A percentile compares a stretch with the other conserved stretches of the same genome.
Evolutionary conservation across 2,113 vertebrate genomes (phyloP).

Genomic region (Eidolon helvum): DNA sequence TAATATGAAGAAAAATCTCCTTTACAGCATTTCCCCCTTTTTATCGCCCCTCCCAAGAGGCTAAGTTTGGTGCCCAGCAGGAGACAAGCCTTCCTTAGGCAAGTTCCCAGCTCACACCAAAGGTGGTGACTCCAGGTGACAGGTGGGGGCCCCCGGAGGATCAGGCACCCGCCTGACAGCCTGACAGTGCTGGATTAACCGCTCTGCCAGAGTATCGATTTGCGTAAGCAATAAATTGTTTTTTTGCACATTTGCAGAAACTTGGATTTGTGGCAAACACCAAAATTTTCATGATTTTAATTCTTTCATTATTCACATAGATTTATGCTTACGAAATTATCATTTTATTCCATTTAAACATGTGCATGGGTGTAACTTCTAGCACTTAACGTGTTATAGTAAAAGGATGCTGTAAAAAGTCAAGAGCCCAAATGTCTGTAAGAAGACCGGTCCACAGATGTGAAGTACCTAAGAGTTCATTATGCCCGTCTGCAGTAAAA

Average conservation of each 20-base stretch:
- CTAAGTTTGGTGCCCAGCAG: not conserved
- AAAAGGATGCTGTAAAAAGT: not conserved
- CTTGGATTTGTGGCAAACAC: not conserved
- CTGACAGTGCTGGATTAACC: too few relatives aligned
- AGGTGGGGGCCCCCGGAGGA: not conserved
- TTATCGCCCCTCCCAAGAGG: not conserved
- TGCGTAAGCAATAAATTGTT: not conserved
- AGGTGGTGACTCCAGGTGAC: not conserved
- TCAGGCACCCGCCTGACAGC: too few relatives aligned
- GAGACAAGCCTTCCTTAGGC: not conserved
- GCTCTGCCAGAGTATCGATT: not conserved
- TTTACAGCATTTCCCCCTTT: not conserved
- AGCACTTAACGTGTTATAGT: not conserved
- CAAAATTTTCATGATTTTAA: not conserved
- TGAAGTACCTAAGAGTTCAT: not conserved
- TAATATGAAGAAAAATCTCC: not conserved
- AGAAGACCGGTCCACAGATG: not conserved
- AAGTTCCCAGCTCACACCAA: not conserved
- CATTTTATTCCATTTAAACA: not conserved
- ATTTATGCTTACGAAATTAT: not conserved
- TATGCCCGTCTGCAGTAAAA: not conserved
- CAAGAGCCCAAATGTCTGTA: not conserved
- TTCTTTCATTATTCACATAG: not conserved
- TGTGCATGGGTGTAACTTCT: not conserved
- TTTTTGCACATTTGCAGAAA: not conserved